Percentiles rank a stretch among this genome's conserved stretches.
Evolutionary conservation across 1,140 invertebrate genomes (phyloP).

Genomic region (Bombus difficillimus): DNA sequence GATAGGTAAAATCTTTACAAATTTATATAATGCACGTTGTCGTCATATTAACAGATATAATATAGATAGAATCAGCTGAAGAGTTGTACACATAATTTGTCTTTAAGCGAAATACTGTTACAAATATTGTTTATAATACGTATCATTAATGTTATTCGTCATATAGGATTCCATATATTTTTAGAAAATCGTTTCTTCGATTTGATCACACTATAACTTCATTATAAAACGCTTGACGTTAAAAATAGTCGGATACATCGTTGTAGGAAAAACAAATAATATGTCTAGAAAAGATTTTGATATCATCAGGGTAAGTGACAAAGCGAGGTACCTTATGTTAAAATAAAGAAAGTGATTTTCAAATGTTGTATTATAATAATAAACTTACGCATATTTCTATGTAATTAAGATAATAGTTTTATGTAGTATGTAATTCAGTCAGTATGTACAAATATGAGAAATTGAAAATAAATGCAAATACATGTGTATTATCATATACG

Average conservation of each 20-base stretch:
- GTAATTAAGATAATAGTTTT: neutral
- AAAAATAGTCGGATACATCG: neutral
- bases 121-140: neutral
- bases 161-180: neutral
- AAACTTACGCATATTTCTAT: neutral
- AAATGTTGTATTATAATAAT: neutral
- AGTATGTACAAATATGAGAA: neutral
- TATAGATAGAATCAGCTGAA: conserved; percentile 3
- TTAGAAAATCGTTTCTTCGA: conserved; percentile 2
- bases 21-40: neutral
- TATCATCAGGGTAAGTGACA: neutral
- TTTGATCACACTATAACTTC: neutral
- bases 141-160: neutral
- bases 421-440: neutral
- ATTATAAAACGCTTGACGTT: neutral
- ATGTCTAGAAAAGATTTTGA: neutral
- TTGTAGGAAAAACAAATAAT: neutral
- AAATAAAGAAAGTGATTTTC: no score
- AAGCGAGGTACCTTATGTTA: neutral
- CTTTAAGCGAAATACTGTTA: neutral
- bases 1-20: neutral
- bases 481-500: neutral
- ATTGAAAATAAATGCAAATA: neutral
- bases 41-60: neutral
- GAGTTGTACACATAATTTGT: neutral